Evolutionary conservation across 2,113 vertebrate species (phyloP).

Genomic region (Neofelis nebulosa): DNA sequence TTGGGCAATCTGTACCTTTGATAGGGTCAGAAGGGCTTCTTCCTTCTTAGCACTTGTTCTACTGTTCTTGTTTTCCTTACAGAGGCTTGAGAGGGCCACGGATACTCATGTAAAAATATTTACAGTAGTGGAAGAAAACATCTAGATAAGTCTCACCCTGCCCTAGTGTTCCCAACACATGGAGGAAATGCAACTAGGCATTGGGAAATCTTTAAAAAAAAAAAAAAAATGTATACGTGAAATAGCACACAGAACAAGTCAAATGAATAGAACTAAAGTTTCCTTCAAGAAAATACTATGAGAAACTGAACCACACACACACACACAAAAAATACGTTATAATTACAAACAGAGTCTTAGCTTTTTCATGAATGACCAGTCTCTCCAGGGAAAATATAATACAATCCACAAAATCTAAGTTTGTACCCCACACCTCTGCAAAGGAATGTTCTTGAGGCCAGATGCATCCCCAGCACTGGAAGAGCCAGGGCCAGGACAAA

Average conservation of each 20-base stretch:
- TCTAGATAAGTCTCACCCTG: neutral
- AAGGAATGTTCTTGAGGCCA: neutral
- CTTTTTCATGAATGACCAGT: neutral
- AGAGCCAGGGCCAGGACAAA: neutral
- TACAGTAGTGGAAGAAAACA: neutral
- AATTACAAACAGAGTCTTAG: neutral
- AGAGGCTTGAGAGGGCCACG: neutral
- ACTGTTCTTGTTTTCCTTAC: neutral
- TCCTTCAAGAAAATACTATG: neutral
- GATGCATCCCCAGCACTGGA: neutral
- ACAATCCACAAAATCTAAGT: neutral
- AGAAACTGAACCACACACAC: neutral
- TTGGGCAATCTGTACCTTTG: neutral
- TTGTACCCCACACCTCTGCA: neutral
- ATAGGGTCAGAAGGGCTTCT: neutral
- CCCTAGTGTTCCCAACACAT: neutral
- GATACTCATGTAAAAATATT: constrained; percentile 43
- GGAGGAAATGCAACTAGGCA: neutral
- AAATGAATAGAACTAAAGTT: neutral
- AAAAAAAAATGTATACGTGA: neutral
- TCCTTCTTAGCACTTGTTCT: neutral
- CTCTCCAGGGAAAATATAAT: neutral
- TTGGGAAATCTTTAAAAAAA: neutral
- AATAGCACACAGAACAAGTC: neutral
- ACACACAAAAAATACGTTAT: neutral